Evolutionary conservation across 2,888 invertebrate genomes (phyloP), one percentile per base, ranked within the genome.

Genomic region (Mactromeris polynyma): DNA sequence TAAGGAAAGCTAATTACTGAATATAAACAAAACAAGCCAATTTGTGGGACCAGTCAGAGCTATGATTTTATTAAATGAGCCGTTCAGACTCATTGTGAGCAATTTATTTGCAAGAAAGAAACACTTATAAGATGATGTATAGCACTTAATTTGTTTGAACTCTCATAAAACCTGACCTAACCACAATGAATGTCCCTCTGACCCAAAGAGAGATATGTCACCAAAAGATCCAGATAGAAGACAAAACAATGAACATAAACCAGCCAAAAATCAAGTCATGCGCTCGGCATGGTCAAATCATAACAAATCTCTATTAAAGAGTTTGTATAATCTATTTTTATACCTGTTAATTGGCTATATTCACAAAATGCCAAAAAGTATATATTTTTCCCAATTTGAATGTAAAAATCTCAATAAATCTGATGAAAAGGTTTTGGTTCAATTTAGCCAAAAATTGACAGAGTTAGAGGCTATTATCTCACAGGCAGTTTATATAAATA

Each of bases 1-100:
- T 89, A 64, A 80, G 69, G 54, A 77, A n/a, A 84, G 83, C 86
- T 81, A 73, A 89, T 81, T 58, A 26, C 26, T 21, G 36, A 84
- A 64, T 73, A 79, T 40, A 83, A 42, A 64, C 42, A 80, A 77
- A 85, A 80, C 40, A 78, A 64, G 80, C 69, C 89, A 73, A 85
- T 89, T 86, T 79, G 82, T 86, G 31, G 46, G 73, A 36, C 77
- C 54, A 81, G 86, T 81, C 83, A 81, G 81, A 73, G 51, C 19
- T 31, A 17, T 80, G 40, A 51, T 77, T 81, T 42, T 31, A 58
- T 51, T 21, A 17, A 81, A 58, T 83, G 46, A 46, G 51, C 51
- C 11, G 46, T 26, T 77, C 33, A 73, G 26, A 33, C 33, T 14
- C 33, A 73, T 33, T 36, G 73, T 19, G 17, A 19, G 73, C 7